A percentile compares a stretch with the other conserved stretches of the same genome.
Evolutionary conservation across 1,140 invertebrate species (phyloP).

Genomic region (Heliconius melpomene): DNA sequence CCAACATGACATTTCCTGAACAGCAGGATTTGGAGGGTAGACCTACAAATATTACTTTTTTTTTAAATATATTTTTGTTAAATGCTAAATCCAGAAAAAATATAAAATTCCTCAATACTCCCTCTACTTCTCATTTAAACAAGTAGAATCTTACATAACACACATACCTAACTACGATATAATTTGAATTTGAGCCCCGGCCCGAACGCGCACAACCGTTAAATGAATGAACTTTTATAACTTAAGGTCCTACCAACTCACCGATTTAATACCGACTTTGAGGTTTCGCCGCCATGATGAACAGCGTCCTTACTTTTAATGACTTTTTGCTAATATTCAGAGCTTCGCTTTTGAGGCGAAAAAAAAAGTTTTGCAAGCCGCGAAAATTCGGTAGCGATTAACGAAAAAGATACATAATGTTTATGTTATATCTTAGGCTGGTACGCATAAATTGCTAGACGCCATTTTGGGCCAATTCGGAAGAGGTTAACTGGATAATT

Average conservation of each 20-base stretch:
- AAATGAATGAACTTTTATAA: constrained; percentile 81
- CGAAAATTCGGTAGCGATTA: constrained; percentile 48
- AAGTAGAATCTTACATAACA: constrained; percentile 30
- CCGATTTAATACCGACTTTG: constrained; percentile 75
- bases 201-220: constrained; percentile 69
- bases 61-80: too few relatives aligned
- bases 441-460: neutral
- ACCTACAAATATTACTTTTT: too few relatives aligned
- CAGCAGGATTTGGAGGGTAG: too few relatives aligned
- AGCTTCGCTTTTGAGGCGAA: constrained; percentile 59
- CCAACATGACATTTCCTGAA: too few relatives aligned
- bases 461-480: neutral
- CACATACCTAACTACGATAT: constrained; percentile 34
- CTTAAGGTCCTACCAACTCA: constrained; percentile 64
- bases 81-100: neutral
- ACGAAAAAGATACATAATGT: constrained; percentile 39
- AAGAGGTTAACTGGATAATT: neutral
- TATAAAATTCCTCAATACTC: neutral
- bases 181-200: constrained; percentile 62
- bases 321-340: constrained; percentile 78
- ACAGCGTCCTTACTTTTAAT: constrained; percentile 77
- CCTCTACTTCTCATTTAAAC: constrained; percentile 28
- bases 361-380: constrained; percentile 61
- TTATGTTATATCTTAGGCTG: neutral
- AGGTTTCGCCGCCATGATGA: constrained; percentile 66